Base-by-base conservation (phyloP, 2,797 vertebrate species). In the Bothrops alternatus region DNA sequence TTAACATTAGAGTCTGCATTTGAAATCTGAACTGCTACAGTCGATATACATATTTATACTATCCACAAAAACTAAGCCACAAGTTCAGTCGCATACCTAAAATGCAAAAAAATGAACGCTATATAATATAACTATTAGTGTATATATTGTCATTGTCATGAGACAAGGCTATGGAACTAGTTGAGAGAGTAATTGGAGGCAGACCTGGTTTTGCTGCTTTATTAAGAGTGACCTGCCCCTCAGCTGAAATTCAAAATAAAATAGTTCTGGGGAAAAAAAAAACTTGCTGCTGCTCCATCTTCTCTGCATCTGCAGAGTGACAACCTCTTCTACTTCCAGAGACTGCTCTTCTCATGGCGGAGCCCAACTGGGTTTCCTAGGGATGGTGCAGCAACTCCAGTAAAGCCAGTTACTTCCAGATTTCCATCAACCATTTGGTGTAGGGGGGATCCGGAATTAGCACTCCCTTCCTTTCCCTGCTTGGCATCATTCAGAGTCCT, bases 381-480 rank as follows among this genome's bases (percentile, higher is more conserved):
- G 91, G 63, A 18, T 60, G 28, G 86, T 23, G 53, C 32, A 53
- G 5, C 88, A 25, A 56, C 61, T 90, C 87, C 90, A 12, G 7
- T 69, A 88, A 63, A 88, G 20, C 65, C 86, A 61, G 13, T 82
- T 82, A 50, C 86, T 88, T 91, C 86, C 50, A 56, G 56, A 82
- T 91, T 87, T 57, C 86, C 65, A 88, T 61, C 28, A 47, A 85
- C 56, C 57, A 28, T 37, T 56, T 55, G 86, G 12, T 73, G 56
- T 50, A 73, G 65, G 56, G 53, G 53, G 37, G 87, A 73, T 90
- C 55, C 47, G 60, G 78, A 90, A 93, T 63, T 93, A 90, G 85
- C 55, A 78, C 82, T 90, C 85, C 55, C 86, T 61, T 73, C 58
- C 88, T 90, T 65, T 90, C 60, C 63, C 92, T 87, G 42, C 63